phyloP scores from a whole-genome alignment of 1,140 invertebrate genomes.

The Sitodiplosis mosellana region DNA sequence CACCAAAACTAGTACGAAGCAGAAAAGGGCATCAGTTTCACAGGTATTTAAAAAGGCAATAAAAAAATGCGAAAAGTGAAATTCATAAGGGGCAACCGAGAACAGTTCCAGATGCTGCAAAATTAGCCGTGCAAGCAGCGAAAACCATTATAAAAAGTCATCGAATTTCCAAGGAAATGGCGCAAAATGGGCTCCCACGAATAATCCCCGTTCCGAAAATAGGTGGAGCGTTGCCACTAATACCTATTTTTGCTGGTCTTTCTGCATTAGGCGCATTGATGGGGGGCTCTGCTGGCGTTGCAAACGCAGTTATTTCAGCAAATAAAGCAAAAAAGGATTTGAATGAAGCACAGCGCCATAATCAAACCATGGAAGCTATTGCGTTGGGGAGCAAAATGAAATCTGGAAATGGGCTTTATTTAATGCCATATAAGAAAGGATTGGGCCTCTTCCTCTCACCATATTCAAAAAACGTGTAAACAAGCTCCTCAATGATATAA shows the following conservation, averaged over 20 bases:
- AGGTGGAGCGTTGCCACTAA: slow-evolving; percentile 18
- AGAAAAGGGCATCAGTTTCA: too few relatives aligned
- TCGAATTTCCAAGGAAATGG: slow-evolving; percentile 3
- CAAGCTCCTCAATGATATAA: too few relatives aligned
- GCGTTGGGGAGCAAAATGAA: slow-evolving; percentile 12
- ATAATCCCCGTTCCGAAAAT: slow-evolving; percentile 19
- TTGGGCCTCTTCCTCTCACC: too few relatives aligned
- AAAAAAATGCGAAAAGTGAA: background rate
- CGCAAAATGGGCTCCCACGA: slow-evolving; percentile 7
- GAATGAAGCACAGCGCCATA: slow-evolving; percentile 12
- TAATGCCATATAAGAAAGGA: too few relatives aligned
- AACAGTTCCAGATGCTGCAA: slow-evolving; percentile 2
- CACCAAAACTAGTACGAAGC: too few relatives aligned
- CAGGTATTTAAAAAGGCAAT: too few relatives aligned
- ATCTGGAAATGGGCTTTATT: too few relatives aligned
- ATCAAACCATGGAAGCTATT: slow-evolving; percentile 14
- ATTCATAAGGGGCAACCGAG: background rate
- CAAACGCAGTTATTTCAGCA: slow-evolving; percentile 10
- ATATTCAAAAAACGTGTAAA: too few relatives aligned
- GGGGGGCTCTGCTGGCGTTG: slow-evolving; percentile 10
- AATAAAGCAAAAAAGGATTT: slow-evolving; percentile 12
- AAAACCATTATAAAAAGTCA: slow-evolving; percentile 5
- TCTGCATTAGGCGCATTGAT: slow-evolving; percentile 16
- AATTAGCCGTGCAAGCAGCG: slow-evolving; percentile 6
- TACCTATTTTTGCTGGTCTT: slow-evolving; percentile 22